Percentiles rank a stretch among this genome's conserved stretches.
Evolutionary conservation across 2,113 vertebrate species (phyloP).

Genomic region (Tonatia bakeri): DNA sequence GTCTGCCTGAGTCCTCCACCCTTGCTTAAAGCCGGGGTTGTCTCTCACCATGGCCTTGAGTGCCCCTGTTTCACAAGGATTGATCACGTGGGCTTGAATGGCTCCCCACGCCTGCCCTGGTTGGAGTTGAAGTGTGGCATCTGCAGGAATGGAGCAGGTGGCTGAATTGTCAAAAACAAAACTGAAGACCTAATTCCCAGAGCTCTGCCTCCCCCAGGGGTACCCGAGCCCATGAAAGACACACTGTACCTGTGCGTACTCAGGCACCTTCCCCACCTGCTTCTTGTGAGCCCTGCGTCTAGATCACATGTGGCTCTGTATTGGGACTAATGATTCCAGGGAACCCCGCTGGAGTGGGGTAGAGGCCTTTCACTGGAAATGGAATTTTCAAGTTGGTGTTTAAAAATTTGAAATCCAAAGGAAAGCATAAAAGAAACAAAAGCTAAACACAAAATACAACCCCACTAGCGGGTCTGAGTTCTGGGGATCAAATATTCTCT

Average conservation of each 20-base stretch:
- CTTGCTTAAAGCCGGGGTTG: neutral
- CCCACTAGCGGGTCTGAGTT: conserved; percentile 30
- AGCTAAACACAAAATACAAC: conserved; percentile 46
- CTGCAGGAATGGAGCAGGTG: neutral
- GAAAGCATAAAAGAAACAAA: conserved; percentile 60
- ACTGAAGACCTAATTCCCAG: neutral
- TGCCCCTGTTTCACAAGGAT: neutral
- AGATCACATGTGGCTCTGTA: neutral
- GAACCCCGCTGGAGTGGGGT: neutral
- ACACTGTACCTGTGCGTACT: fast-evolving
- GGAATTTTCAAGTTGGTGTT: conserved; percentile 39
- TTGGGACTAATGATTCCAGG: neutral
- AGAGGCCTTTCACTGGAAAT: conserved; percentile 9
- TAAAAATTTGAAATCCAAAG: conserved; percentile 36
- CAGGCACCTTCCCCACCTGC: neutral
- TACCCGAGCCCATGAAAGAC: neutral
- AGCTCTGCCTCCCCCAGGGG: neutral
- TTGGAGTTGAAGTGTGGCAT: neutral
- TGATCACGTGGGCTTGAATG: neutral
- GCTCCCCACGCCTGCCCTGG: neutral
- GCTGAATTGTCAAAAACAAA: neutral
- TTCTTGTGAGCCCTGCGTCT: fast-evolving
- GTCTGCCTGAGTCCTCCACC: neutral
- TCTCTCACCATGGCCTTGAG: neutral
- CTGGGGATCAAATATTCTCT: conserved; percentile 68